These are phyloP conservation scores for Polydesmus complanatus DNA, from an alignment of 2,888 invertebrate species.

Conservation along the genomic window DNA sequence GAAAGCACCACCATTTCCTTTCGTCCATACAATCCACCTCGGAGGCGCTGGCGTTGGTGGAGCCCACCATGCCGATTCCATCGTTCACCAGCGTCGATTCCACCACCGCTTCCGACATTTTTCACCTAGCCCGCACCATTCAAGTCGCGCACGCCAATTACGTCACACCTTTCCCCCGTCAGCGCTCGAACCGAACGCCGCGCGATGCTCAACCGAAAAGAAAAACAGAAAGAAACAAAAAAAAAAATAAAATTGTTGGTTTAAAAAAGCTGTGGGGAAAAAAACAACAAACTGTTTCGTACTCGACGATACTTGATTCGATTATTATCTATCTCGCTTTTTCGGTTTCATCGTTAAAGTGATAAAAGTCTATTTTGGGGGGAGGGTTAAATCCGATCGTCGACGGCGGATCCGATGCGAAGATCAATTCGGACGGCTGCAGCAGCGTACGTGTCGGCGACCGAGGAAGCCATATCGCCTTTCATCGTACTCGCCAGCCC, in stretches of 20 bases:
- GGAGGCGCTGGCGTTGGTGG: neutral
- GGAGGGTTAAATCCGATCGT: neutral
- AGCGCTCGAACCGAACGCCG: no score
- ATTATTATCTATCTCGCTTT: neutral
- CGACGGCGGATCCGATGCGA: neutral
- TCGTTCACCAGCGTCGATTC: neutral
- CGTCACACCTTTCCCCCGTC: no score
- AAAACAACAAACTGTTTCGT: no score
- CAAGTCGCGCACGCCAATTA: no score
- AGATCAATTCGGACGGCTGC: neutral
- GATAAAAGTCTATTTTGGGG: neutral
- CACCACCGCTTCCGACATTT: no score
- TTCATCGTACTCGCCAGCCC: neutral
- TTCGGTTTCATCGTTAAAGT: neutral
- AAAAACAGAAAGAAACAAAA: no score
- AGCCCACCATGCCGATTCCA: neutral
- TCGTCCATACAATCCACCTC: slow-evolving; percentile 72
- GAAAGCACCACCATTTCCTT: slow-evolving; percentile 96
- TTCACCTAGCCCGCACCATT: no score
- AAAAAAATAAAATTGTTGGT: no score
- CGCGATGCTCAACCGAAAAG: no score
- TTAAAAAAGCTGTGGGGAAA: no score
- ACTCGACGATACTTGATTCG: no score
- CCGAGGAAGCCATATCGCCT: neutral
- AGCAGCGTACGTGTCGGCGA: neutral